These are phyloP conservation scores for Dissostichus mawsoni DNA, from an alignment of 2,113 vertebrate genomes.

Conservation along the genomic window DNA sequence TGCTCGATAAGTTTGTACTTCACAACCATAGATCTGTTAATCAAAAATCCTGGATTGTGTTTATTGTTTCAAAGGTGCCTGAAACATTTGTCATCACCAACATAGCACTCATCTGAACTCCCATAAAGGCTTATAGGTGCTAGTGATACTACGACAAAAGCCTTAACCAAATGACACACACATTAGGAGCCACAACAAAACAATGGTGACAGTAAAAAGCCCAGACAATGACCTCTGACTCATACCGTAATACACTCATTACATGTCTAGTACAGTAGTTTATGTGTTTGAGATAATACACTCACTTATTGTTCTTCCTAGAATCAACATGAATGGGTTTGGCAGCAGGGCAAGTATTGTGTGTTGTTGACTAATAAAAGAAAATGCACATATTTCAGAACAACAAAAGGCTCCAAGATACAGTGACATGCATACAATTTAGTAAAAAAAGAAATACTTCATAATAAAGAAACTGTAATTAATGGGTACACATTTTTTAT, in stretches of 20 bases:
- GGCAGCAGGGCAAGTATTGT: neutral
- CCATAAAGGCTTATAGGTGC: neutral
- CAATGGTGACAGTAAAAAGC: neutral
- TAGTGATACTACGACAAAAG: neutral
- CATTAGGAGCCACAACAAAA: constrained; percentile 42
- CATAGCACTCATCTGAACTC: neutral
- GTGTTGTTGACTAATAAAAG: neutral
- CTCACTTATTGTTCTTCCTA: constrained; percentile 22
- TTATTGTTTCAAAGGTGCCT: neutral
- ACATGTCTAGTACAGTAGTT: constrained; percentile 18
- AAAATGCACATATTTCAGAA: neutral
- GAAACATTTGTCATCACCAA: neutral
- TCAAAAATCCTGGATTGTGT: neutral
- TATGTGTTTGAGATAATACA: constrained; percentile 32
- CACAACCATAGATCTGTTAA: neutral
- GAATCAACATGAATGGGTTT: neutral
- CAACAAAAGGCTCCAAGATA: neutral
- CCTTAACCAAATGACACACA: neutral
- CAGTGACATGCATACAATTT: neutral
- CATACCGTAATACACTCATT: constrained; percentile 40
- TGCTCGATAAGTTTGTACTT: neutral
- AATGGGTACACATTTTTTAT: neutral
- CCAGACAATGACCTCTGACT: constrained; percentile 45
- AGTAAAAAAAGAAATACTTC: neutral
- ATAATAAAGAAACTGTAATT: neutral